Conservation (phyloP, 1,140 invertebrate genomes). For the Solenopsis invicta region DNA sequence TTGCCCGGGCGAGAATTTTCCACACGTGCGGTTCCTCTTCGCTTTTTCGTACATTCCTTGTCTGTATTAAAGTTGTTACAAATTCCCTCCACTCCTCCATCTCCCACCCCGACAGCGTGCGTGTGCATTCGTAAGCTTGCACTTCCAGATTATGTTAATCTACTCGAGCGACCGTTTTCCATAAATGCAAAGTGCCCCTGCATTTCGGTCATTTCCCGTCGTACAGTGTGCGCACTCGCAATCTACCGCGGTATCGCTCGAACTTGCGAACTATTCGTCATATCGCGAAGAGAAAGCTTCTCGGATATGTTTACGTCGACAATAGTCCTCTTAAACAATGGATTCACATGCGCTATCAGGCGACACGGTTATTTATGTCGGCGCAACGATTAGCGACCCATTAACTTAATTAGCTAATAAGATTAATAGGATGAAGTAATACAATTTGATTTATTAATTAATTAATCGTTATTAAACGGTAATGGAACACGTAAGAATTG, state of each 20-base stretch:
- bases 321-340: constrained; percentile 29
- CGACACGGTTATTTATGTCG: constrained; percentile 7
- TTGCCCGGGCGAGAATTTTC: neutral
- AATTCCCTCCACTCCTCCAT: neutral
- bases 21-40: constrained; percentile 12
- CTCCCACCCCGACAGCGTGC: neutral
- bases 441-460: constrained; percentile 3
- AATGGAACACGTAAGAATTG: constrained; percentile 20
- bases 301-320: constrained; percentile 27
- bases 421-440: constrained; percentile 14
- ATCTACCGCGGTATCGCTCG: neutral
- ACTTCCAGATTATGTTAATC: constrained; percentile 26
- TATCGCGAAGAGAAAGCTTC: neutral
- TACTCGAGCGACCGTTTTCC: constrained; percentile 23
- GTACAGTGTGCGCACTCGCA: constrained; percentile 39
- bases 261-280: constrained; percentile 17
- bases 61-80: constrained; percentile 14
- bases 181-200: constrained; percentile 6
- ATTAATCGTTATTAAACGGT: constrained; percentile 13
- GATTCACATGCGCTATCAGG: neutral
- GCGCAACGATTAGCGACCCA: constrained; percentile 25
- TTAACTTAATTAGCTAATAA: constrained; percentile 34
- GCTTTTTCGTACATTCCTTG: neutral
- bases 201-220: constrained; percentile 11
- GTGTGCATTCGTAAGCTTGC: constrained; percentile 19